Conservation (phyloP, 1,140 invertebrate species). For the Cephus cinctus region DNA sequence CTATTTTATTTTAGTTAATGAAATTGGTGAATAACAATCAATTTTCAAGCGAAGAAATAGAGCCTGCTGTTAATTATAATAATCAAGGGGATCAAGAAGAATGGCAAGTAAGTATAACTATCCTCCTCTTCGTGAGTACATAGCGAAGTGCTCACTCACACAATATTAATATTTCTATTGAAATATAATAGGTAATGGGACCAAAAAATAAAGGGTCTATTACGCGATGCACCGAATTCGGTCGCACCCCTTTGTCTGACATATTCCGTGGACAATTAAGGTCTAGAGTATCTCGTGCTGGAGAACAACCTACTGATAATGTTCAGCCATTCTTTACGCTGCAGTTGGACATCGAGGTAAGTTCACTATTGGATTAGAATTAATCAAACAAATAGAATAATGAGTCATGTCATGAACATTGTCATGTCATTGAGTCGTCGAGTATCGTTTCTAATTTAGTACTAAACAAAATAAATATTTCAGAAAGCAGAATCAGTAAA, state of each 20-base stretch:
- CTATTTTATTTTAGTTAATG: constrained; percentile 61
- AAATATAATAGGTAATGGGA: constrained; percentile 68
- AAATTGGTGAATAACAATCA: constrained; percentile 63
- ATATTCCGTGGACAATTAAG: constrained; percentile 90
- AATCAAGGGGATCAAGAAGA: constrained; percentile 65
- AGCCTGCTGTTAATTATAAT: constrained; percentile 48
- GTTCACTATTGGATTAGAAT: constrained; percentile 13
- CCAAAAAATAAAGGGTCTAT: constrained; percentile 84
- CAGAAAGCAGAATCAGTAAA: constrained; percentile 81
- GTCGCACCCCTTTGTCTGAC: constrained; percentile 84
- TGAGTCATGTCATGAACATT: too few relatives aligned
- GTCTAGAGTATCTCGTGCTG: constrained; percentile 76
- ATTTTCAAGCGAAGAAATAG: constrained; percentile 22
- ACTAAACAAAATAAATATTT: constrained; percentile 24
- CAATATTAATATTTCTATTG: constrained; percentile 7
- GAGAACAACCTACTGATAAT: constrained; percentile 74
- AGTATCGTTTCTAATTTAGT: constrained; percentile 2
- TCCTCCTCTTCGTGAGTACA: too few relatives aligned
- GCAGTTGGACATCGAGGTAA: constrained; percentile 90
- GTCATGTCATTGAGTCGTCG: too few relatives aligned
- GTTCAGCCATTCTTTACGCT: constrained; percentile 93
- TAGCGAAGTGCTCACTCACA: too few relatives aligned
- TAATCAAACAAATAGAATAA: constrained; percentile 10
- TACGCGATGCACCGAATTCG: constrained; percentile 78
- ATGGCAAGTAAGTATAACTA: constrained; percentile 66